A percentile compares a stretch with the other conserved stretches of the same genome.
phyloP scores from a whole-genome alignment of 1,140 invertebrate species.

The Luehdorfia chinensis region DNA sequence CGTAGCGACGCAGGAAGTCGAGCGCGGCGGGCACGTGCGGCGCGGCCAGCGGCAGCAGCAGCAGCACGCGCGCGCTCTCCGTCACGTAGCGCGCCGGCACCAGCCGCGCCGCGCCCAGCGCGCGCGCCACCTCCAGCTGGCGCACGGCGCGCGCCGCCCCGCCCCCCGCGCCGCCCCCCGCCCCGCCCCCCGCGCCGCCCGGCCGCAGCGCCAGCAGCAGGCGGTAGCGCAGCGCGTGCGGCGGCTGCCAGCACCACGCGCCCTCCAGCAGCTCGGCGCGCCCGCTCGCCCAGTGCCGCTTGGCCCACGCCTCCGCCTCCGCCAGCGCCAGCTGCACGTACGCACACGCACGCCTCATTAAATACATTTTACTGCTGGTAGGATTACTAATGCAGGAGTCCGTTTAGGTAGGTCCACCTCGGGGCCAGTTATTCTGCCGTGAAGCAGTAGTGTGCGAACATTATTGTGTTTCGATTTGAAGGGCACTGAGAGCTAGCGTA shows the following conservation, averaged over 20 bases:
- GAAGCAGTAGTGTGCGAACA: too few relatives aligned
- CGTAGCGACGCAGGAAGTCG: constrained; percentile 36
- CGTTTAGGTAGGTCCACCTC: too few relatives aligned
- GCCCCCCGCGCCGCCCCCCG: constrained; percentile 8
- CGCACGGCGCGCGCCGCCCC: constrained; percentile 76
- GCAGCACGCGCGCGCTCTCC: constrained; percentile 88
- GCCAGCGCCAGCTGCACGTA: constrained; percentile 16
- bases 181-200: not conserved
- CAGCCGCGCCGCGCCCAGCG: constrained; percentile 90
- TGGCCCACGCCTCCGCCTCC: constrained; percentile 21
- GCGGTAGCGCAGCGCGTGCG: constrained; percentile 92
- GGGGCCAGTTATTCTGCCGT: too few relatives aligned
- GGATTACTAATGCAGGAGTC: too few relatives aligned
- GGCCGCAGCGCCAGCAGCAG: constrained; percentile 82
- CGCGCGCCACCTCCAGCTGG: constrained; percentile 82
- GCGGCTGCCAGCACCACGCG: constrained; percentile 91
- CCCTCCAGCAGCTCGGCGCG: constrained; percentile 82
- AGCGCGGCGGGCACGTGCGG: constrained; percentile 30
- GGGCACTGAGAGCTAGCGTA: too few relatives aligned
- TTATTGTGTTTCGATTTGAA: too few relatives aligned
- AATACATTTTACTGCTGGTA: too few relatives aligned
- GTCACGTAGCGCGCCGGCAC: constrained; percentile 94
- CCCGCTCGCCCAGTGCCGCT: constrained; percentile 19
- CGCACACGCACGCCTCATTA: too few relatives aligned
- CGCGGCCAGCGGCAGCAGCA: constrained; percentile 80